Evolutionary conservation across 2,113 vertebrate genomes (phyloP), one percentile per base, ranked within the genome.

Genomic region (Zosterops borbonicus): DNA sequence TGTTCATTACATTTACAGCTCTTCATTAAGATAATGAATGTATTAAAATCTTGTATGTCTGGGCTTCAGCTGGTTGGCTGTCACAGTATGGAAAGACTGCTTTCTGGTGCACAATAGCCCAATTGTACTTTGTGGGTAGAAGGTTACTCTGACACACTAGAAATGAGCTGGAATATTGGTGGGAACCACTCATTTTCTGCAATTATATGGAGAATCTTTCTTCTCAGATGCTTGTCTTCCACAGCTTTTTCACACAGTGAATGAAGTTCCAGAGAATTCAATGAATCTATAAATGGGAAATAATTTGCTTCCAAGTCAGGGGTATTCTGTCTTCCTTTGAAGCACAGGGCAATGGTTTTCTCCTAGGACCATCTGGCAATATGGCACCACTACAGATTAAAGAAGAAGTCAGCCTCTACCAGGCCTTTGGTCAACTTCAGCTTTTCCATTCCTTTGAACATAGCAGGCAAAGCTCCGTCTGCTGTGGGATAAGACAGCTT

Each of bases 41-140:
- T 58, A 69, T 68, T 94, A 95, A 93, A 94, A 90, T 86, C 55
- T 67, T 90, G 5, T 20, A 25, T 41, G 59, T 67, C 92, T 90
- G 79, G 76, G 50, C 63, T 86, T 95, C 55, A 74, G 75, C 59
- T 92, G 83, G 59, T 89, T 81, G 83, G 79, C 71, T 83, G 46
- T 29, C 39, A 41, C 55, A 74, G 71, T 20, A 81, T 77, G 55
- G 85, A 86, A 89, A 78, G 42, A 39, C 33, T 93, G 65, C 88
- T 83, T 69, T 90, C 46, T 81, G 11, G 37, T 11, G 23, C 33
- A 92, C 67, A 83, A 35, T 20, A 81, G 18, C 33, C 42, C 68
- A 41, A 5, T 35, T 92, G 55, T 86, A 35, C 55, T 86, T 89
- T 56, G 55, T 90, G 63, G 17, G 53, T 67, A 50, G 75, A 76